Base-by-base conservation (phyloP, 2,113 vertebrate species). In the Cariama cristata region DNA sequence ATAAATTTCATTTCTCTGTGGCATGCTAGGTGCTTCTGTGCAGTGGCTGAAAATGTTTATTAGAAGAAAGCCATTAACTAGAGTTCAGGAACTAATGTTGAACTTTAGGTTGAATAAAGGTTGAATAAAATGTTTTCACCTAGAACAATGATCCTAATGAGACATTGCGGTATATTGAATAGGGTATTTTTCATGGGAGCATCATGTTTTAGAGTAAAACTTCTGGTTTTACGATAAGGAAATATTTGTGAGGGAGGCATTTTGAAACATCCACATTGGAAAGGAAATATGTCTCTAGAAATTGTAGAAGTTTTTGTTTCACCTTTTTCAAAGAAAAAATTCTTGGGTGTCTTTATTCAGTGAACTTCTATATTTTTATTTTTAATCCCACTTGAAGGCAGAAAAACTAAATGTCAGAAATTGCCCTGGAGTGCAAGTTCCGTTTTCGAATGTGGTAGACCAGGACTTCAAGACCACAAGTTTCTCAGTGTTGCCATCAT, bases 381-480 rank as follows among this genome's bases (percentile, higher is more conserved):
- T 92, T 92, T 93, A 16, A 30, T 44, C 47, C 24, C 32, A 20
- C 32, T 80, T 90, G 21, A 64, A 87, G 53, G 27, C 15, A 49
- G 71, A 76, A 82, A 93, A n/a, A 16, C 1, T 59, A 93, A 97
- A 96, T 83, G 85, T 94, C 92, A 95, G 90, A 97, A 95, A 71
- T 82, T 88, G 68, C 79, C 79, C 72, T 72, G 68, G 52, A 30
- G 64, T 67, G 47, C n/a, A 77, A 93, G 63, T 94, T 96, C 83
- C 95, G 33, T 30, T 96, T 96, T 93, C 0, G 0, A n/a, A 45
- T 56, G 58, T 63, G 45, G 33, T 19, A 49, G 12, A 82, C 11
- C 58, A 90, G 35, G 53, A 67, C 38, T 67, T 64, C 11, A 67
- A 87, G 68, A 33, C 56, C 69, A 72, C 80, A 67, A 76, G 49